Percentiles rank a stretch among this genome's conserved stretches.
phyloP scores from a whole-genome alignment of 2,888 invertebrate genomes.

The Tetragnatha montana region DNA sequence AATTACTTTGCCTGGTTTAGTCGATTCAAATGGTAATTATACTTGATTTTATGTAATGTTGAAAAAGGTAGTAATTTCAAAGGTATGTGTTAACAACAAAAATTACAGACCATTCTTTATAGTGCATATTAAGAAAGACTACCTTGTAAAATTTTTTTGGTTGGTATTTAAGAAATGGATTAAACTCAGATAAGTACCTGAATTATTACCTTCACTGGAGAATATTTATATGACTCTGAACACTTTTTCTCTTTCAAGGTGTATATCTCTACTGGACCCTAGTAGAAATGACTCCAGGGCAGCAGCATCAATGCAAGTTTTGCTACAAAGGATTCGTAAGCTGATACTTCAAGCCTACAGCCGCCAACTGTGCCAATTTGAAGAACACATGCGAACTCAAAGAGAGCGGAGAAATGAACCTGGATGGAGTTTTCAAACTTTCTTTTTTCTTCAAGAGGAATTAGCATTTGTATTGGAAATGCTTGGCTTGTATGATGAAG shows the following conservation, averaged over 20 bases:
- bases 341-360: slow-evolving; percentile 91
- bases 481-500: slow-evolving; percentile 93
- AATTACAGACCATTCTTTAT: too few relatives aligned
- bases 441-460: slow-evolving; percentile 96
- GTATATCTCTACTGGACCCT: slow-evolving; percentile 93
- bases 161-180: too few relatives aligned
- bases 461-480: slow-evolving; percentile 95
- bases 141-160: too few relatives aligned
- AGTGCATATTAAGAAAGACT: too few relatives aligned
- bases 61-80: too few relatives aligned
- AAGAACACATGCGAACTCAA: slow-evolving; percentile 91
- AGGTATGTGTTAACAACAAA: too few relatives aligned
- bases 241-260: slow-evolving; percentile 79
- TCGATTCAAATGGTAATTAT: too few relatives aligned
- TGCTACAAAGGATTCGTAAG: slow-evolving; percentile 88
- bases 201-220: too few relatives aligned
- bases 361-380: slow-evolving; percentile 84
- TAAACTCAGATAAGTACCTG: too few relatives aligned
- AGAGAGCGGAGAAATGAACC: slow-evolving; percentile 91
- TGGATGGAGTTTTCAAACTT: slow-evolving; percentile 95
- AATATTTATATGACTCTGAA: slow-evolving; percentile 7
- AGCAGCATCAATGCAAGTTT: slow-evolving; percentile 76
- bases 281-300: slow-evolving; percentile 89
- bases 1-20: too few relatives aligned
- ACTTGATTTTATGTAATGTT: too few relatives aligned